phyloP scores from a whole-genome alignment of 2,888 invertebrate species.

The Habrosyne pyritoides region DNA sequence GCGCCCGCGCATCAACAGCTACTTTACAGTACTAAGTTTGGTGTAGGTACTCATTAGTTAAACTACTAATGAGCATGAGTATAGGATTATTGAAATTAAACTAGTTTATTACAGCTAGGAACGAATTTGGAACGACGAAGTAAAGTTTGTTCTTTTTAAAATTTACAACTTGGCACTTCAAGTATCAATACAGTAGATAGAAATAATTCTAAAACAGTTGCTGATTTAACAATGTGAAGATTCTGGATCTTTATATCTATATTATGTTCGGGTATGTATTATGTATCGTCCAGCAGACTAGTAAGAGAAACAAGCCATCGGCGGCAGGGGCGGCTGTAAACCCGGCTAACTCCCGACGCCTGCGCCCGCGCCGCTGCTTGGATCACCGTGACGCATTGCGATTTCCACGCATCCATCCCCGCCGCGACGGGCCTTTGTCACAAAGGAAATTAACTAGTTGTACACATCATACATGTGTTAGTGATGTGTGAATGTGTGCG shows the following conservation, averaged over 20 bases:
- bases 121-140: background rate
- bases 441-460: slow-evolving; percentile 84
- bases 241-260: background rate
- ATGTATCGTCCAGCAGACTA: background rate
- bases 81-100: background rate
- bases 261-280: background rate
- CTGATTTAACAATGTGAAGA: no score
- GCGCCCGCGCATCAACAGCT: slow-evolving; percentile 37
- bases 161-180: background rate
- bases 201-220: no score
- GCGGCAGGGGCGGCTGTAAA: slow-evolving; percentile 23
- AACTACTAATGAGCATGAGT: slow-evolving; percentile 1
- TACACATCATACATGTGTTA: slow-evolving; percentile 50
- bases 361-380: slow-evolving; percentile 57
- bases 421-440: slow-evolving; percentile 78
- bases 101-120: background rate
- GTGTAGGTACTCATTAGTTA: slow-evolving; percentile 1
- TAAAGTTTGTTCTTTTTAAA: background rate
- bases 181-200: background rate
- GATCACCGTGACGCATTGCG: slow-evolving; percentile 80
- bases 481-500: slow-evolving; percentile 48
- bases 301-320: slow-evolving; percentile 21
- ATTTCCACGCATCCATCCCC: slow-evolving; percentile 83
- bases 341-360: slow-evolving; percentile 31
- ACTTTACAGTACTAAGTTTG: slow-evolving; percentile 11